Percentiles rank a stretch among this genome's conserved stretches.
Conservation (phyloP, 2,888 invertebrate species). For the Apotomis betuletana region DNA sequence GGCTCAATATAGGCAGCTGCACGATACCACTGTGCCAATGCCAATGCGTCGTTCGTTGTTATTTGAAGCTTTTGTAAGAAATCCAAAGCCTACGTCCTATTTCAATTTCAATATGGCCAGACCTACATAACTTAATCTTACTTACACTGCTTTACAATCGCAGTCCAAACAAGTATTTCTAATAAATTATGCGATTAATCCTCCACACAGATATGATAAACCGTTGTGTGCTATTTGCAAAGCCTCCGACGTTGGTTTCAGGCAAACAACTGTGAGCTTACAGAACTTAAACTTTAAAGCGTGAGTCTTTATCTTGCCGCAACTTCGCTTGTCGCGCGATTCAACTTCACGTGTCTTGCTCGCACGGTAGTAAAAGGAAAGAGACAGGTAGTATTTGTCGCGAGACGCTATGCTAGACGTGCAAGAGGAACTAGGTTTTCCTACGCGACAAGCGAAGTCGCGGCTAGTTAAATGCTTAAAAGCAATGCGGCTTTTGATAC, state of each 20-base stretch:
- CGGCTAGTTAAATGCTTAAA: no score
- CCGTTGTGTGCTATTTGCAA: conserved; percentile 30
- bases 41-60: neutral
- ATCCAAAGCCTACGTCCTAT: neutral
- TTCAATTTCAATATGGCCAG: neutral
- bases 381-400: no score
- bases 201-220: conserved; percentile 23
- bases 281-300: conserved; percentile 6
- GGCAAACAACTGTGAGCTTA: conserved; percentile 22
- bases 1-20: no score
- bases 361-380: no score
- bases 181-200: conserved; percentile 22
- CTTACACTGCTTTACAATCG: conserved; percentile 4
- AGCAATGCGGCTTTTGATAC: no score
- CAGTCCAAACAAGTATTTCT: conserved; percentile 18
- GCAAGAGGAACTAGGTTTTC: no score
- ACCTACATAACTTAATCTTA: conserved; percentile 6
- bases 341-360: no score
- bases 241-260: neutral
- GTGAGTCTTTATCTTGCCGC: conserved; percentile 18
- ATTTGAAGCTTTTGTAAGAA: neutral
- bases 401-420: no score
- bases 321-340: no score
- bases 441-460: no score
- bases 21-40: no score